Conservation (phyloP, 1,140 invertebrate genomes). For the Pectinophora gossypiella region DNA sequence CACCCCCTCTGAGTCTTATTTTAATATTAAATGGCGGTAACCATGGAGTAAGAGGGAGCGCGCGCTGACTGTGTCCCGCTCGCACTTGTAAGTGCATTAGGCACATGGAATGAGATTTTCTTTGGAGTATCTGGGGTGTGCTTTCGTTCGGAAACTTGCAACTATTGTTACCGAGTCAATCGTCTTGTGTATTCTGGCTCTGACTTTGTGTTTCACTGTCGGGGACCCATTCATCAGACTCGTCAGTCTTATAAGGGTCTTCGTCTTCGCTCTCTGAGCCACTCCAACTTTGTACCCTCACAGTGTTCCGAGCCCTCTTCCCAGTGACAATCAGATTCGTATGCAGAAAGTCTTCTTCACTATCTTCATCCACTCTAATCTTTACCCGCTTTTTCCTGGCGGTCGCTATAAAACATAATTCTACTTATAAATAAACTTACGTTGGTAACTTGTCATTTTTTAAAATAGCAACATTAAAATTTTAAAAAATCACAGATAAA, state of each 20-base stretch:
- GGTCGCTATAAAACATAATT: conserved; percentile 15
- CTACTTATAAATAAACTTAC: not conserved
- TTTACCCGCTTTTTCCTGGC: conserved; percentile 10
- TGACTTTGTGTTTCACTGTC: conserved; percentile 28
- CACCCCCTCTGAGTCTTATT: too few species aligned
- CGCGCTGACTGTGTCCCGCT: too few species aligned
- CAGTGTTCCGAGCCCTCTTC: conserved; percentile 34
- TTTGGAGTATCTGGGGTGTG: too few species aligned
- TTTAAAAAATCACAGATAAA: not conserved
- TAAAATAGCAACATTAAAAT: too few species aligned
- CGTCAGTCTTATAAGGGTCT: conserved; percentile 47
- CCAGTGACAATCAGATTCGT: conserved; percentile 33
- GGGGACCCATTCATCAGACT: conserved; percentile 53
- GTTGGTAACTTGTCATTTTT: too few species aligned
- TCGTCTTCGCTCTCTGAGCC: conserved; percentile 22
- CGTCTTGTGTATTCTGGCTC: conserved; percentile 21
- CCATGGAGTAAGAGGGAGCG: too few species aligned
- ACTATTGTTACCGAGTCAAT: too few species aligned
- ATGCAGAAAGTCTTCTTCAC: conserved; percentile 13
- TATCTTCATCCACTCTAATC: conserved; percentile 13
- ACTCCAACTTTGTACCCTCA: conserved; percentile 18
- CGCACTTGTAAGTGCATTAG: too few species aligned
- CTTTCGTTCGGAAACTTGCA: too few species aligned
- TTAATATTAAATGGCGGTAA: too few species aligned
- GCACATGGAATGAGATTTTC: too few species aligned